phyloP scores from a whole-genome alignment of 1,140 invertebrate genomes.

The Dinoponera quadriceps region DNA sequence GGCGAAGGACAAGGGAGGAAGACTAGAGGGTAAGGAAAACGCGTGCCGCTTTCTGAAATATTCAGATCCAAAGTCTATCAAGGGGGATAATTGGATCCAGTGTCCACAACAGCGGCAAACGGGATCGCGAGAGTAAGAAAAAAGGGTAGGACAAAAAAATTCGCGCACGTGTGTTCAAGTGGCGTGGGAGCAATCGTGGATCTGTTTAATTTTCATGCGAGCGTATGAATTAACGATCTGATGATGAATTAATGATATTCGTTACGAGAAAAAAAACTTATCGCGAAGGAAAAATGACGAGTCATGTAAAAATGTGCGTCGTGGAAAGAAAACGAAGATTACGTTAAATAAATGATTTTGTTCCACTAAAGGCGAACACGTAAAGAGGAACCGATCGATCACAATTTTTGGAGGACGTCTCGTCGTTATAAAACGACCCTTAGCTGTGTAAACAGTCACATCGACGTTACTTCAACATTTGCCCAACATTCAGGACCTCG shows the following conservation, averaged over 20 bases:
- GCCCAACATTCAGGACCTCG: background rate
- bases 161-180: background rate
- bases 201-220: background rate
- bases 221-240: background rate
- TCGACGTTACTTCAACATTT: conserved; percentile 53
- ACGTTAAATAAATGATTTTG: background rate
- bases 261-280: background rate
- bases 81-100: conserved; percentile 2
- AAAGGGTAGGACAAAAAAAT: too few relatives aligned
- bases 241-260: background rate
- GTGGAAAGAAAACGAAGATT: background rate
- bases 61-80: conserved; percentile 31
- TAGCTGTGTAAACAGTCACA: conserved; percentile 29
- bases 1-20: conserved; percentile 17
- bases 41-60: conserved; percentile 43
- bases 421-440: conserved; percentile 37
- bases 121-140: background rate
- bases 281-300: background rate
- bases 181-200: background rate
- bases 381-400: background rate
- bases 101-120: conserved; percentile 6
- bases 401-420: conserved; percentile 11
- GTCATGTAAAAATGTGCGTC: background rate
- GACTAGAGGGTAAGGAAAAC: background rate
- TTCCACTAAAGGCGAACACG: background rate